Evolutionary conservation across 2,797 vertebrate genomes (phyloP).

Genomic region (Chloroceryle inda): DNA sequence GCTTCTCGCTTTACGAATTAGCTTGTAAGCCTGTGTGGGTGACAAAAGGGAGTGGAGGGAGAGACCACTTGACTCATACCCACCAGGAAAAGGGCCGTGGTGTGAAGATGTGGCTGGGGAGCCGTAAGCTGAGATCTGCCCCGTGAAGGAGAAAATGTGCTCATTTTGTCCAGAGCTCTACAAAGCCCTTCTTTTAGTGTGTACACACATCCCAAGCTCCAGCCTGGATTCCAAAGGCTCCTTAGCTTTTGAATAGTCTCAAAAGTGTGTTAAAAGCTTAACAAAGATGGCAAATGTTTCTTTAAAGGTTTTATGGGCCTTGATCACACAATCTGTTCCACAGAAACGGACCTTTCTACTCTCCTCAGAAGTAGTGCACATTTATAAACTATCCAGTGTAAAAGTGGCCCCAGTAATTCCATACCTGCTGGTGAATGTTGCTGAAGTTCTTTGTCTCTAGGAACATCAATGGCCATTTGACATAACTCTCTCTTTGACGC

Average conservation of each 20-base stretch:
- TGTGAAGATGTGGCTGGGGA: neutral
- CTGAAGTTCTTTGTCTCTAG: neutral
- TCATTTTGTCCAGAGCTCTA: neutral
- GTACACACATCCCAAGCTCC: neutral
- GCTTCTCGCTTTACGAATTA: neutral
- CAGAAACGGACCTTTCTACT: neutral
- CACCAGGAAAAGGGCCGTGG: neutral
- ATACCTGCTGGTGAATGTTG: neutral
- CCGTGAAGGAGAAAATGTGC: neutral
- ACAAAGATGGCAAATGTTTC: constrained; percentile 25
- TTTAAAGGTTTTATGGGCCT: constrained; percentile 27
- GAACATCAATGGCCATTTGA: neutral
- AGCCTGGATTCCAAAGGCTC: neutral
- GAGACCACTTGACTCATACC: neutral
- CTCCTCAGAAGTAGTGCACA: neutral
- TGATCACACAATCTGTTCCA: neutral
- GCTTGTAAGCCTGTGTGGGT: neutral
- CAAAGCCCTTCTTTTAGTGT: neutral
- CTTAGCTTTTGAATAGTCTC: constrained; percentile 10
- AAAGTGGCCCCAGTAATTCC: neutral
- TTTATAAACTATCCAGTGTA: neutral
- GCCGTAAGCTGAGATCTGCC: neutral
- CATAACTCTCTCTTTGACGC: neutral
- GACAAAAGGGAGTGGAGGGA: neutral
- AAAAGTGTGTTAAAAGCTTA: neutral